Evolutionary conservation across 2,797 vertebrate species (phyloP).

Genomic region (Syncerus caffer): DNA sequence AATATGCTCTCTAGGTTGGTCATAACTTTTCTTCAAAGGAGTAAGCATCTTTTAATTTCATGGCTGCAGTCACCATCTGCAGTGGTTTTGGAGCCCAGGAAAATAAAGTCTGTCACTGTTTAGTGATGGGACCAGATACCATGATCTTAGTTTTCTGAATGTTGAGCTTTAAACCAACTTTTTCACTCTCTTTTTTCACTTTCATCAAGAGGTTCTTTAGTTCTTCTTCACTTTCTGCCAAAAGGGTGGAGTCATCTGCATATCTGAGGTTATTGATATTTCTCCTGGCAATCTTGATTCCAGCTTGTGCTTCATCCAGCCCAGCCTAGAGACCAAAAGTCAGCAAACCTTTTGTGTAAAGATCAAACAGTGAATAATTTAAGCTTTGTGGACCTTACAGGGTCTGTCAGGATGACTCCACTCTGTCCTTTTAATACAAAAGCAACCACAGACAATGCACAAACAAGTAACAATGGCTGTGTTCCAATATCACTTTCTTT

Average conservation of each 20-base stretch:
- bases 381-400: background rate
- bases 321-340: background rate
- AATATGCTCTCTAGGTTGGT: background rate
- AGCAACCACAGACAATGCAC: background rate
- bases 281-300: background rate
- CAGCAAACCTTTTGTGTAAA: background rate
- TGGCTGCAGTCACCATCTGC: background rate
- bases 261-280: background rate
- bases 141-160: background rate
- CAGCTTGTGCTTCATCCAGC: background rate
- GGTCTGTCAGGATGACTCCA: background rate
- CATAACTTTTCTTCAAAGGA: background rate
- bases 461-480: background rate
- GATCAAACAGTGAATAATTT: background rate
- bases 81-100: background rate
- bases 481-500: background rate
- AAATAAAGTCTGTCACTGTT: background rate
- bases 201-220: background rate
- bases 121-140: background rate
- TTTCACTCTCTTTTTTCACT: background rate
- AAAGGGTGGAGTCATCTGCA: background rate
- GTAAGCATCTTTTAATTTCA: background rate
- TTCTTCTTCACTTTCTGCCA: background rate
- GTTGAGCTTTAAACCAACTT: background rate
- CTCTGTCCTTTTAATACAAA: background rate